Conservation (phyloP, 2,113 vertebrate genomes). For the Sporophila hypoxantha region DNA sequence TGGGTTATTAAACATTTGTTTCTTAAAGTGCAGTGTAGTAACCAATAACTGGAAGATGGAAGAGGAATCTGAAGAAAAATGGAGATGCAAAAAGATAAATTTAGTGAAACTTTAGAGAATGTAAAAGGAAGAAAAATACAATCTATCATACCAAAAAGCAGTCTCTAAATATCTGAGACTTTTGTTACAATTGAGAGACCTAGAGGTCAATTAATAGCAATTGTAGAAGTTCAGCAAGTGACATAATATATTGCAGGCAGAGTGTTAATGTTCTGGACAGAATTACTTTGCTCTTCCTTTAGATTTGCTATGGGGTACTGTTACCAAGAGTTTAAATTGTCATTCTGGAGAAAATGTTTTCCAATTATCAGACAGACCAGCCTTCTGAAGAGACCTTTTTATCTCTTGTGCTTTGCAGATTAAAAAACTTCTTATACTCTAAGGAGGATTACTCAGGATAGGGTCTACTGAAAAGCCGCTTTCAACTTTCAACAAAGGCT, state of each 20-base stretch:
- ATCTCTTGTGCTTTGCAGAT: slow-evolving; percentile 13
- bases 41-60: neutral
- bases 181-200: neutral
- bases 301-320: neutral
- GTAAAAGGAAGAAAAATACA: neutral
- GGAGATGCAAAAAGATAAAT: neutral
- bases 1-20: neutral
- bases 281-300: neutral
- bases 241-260: neutral
- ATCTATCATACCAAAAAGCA: neutral
- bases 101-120: neutral
- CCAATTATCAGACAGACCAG: neutral
- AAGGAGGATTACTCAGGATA: neutral
- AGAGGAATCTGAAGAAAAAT: neutral
- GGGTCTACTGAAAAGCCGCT: neutral
- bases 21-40: neutral
- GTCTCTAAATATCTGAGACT: neutral
- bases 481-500: slow-evolving; percentile 35
- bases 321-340: neutral
- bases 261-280: neutral
- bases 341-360: slow-evolving; percentile 6
- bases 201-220: slow-evolving; percentile 10
- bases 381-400: slow-evolving; percentile 5
- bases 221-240: neutral
- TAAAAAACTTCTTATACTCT: slow-evolving; percentile 11